Percentiles rank a stretch among this genome's conserved stretches.
Conservation (phyloP, 2,888 invertebrate species). For the Orchesellides sinensis region DNA sequence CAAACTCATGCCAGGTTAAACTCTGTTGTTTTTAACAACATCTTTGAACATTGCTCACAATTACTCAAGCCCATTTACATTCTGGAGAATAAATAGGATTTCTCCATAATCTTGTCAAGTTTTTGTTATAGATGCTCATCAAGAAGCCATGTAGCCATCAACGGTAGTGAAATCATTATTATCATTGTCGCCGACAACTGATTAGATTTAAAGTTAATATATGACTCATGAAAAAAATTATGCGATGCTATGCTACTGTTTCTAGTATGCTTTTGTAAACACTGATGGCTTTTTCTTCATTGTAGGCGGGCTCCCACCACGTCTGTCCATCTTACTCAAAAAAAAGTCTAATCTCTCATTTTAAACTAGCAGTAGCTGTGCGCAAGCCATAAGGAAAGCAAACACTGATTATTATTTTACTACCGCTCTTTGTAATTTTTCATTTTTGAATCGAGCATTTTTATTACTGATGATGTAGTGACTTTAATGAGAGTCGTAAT, state of each 20-base stretch:
- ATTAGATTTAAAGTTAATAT: conserved; percentile 26
- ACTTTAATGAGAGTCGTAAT: conserved; percentile 29
- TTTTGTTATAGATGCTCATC: not conserved
- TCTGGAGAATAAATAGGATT: no score
- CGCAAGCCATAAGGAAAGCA: conserved; percentile 33
- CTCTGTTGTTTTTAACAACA: no score
- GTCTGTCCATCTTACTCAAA: conserved; percentile 22
- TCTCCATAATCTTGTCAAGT: not conserved
- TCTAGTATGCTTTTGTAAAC: not conserved
- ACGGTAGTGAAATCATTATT: not conserved
- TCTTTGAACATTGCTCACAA: no score
- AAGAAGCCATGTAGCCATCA: not conserved
- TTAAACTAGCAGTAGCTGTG: conserved; percentile 33
- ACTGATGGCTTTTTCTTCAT: conserved; percentile 24
- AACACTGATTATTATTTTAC: conserved; percentile 29
- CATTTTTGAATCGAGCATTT: conserved; percentile 11
- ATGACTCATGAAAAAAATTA: not conserved
- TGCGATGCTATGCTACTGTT: not conserved
- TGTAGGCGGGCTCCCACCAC: conserved; percentile 39
- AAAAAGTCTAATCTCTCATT: conserved; percentile 2
- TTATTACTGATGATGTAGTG: not conserved
- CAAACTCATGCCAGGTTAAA: no score
- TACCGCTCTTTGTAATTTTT: conserved; percentile 37
- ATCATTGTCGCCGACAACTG: not conserved
- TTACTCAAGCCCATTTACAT: no score